Evolutionary conservation across 2,113 vertebrate genomes (phyloP), one percentile per base, ranked within the genome.

Genomic region (Pterophyllum scalare): DNA sequence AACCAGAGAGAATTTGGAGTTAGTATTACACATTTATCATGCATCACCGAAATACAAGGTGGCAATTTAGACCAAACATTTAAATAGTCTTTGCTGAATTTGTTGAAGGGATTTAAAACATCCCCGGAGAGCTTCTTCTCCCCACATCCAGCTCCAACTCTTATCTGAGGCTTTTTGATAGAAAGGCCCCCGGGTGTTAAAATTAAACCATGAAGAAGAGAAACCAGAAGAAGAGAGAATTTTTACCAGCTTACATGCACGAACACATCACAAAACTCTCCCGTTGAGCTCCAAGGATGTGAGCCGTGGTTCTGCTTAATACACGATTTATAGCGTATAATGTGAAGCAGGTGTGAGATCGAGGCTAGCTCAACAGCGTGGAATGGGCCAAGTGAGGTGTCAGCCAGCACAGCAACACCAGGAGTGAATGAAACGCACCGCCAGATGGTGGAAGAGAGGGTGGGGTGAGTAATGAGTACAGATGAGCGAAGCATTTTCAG

Each of bases 271-370:
- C 79, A 83, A 49, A 75, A 64, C 17, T 12, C 17, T n/a, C 59
- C 72, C 5, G 12, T 74, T 40, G 79, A 60, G 89, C 85, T n/a
- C 35, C 57, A 8, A 46, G 57, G 86, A 90, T 84, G 75, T 85
- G 87, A 54, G 86, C 83, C 74, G 85, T 9, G 64, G 77, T 65
- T 86, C 75, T 90, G 89, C 76, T 91, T 88, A 81, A 54, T 59
- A 49, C 90, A 52, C 15, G 9, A 64, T 93, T 94, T 62, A 90
- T 78, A 74, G 64, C 19, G 28, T 43, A 26, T 93, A 94, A 95
- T 94, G 62, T 84, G 82, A 92, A 88, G 90, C 92, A 93, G 91
- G 92, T 91, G 92, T 92, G 82, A 75, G 75, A 78, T 28, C 1
- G 33, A 77, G 67, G 59, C 61, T 65, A 82, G 58, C 56, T 84